Evolutionary conservation across 2,113 vertebrate species (phyloP).

Genomic region (Gorsachius goisagi): DNA sequence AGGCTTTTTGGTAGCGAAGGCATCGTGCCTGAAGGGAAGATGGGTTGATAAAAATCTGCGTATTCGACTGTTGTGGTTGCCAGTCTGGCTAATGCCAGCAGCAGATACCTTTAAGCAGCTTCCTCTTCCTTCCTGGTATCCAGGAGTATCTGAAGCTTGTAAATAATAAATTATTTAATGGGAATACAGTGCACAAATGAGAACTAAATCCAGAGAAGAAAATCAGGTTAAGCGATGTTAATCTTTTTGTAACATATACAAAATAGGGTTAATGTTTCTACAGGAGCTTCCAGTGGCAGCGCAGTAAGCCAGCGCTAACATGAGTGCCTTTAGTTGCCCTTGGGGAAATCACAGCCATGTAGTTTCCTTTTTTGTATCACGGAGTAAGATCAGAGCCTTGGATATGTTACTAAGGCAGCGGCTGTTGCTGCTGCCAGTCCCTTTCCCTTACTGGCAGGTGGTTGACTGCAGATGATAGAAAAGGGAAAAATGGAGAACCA

Average conservation of each 20-base stretch:
- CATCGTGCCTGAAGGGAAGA: neutral
- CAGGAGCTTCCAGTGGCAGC: neutral
- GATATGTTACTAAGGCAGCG: neutral
- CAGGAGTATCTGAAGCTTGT: neutral
- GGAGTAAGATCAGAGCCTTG: neutral
- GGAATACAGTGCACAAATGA: neutral
- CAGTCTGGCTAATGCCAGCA: neutral
- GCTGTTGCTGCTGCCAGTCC: neutral
- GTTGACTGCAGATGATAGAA: neutral
- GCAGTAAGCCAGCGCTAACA: fast-evolving
- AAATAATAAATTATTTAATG: neutral
- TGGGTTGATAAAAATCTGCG: neutral
- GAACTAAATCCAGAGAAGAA: neutral
- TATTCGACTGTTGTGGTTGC: neutral
- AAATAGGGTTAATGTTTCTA: neutral
- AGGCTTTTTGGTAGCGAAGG: neutral
- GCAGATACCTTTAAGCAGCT: neutral
- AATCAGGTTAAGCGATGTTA: neutral
- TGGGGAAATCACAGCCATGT: neutral
- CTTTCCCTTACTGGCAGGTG: neutral
- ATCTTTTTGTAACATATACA: neutral
- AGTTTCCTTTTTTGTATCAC: neutral
- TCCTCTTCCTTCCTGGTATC: neutral
- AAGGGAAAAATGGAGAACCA: neutral
- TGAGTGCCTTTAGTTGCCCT: neutral